Conservation (phyloP, 1,140 invertebrate genomes). For the Drosophila sp. region DNA sequence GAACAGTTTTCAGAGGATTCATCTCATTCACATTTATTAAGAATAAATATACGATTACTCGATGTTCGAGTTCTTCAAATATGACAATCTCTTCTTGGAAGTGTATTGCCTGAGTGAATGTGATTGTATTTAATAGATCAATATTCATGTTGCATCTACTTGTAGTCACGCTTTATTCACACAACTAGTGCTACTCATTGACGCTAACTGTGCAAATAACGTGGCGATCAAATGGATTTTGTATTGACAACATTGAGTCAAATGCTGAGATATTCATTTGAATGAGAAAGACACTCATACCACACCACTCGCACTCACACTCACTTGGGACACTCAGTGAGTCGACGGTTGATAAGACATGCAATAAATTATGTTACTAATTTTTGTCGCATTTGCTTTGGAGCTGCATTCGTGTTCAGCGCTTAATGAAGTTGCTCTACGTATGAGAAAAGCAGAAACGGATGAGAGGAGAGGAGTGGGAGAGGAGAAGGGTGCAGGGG, state of each 20-base stretch:
- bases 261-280: conserved; percentile 15
- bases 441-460: neutral
- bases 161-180: neutral
- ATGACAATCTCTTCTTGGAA: neutral
- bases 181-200: neutral
- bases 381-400: conserved; percentile 68
- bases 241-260: conserved; percentile 27
- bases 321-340: neutral
- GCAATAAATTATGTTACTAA: conserved; percentile 77
- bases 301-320: conserved; percentile 7
- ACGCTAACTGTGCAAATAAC: conserved; percentile 32
- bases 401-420: conserved; percentile 34
- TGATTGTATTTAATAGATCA: neutral
- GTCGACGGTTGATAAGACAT: conserved; percentile 47
- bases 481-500: conserved; percentile 1
- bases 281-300: conserved; percentile 23
- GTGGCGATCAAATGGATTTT: conserved; percentile 37
- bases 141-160: neutral
- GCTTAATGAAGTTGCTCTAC: conserved; percentile 58
- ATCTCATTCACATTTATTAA: neutral
- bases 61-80: neutral
- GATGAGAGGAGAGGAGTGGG: too few relatives aligned
- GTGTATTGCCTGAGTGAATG: neutral
- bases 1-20: neutral
- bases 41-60: too few relatives aligned